Evolutionary conservation across 2,888 invertebrate species (phyloP).

Genomic region (Ptychoptera contaminata): DNA sequence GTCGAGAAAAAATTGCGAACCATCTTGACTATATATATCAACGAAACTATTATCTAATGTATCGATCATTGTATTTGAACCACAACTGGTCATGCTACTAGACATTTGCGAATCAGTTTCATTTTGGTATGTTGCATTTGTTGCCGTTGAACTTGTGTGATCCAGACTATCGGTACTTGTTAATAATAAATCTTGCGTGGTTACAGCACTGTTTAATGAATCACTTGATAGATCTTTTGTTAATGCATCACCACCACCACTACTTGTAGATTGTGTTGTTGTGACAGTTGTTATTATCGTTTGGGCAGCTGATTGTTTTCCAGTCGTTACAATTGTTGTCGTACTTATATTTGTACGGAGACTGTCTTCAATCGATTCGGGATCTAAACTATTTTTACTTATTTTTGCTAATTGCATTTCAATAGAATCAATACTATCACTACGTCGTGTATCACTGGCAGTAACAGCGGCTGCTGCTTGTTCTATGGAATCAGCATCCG

Average conservation of each 20-base stretch:
- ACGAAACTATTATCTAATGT: conserved; percentile 36
- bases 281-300: conserved; percentile 8
- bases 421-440: conserved; percentile 27
- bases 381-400: conserved; percentile 11
- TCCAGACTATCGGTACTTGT: conserved; percentile 60
- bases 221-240: conserved; percentile 27
- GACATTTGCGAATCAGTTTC: conserved; percentile 77
- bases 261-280: conserved; percentile 5
- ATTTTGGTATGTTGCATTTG: conserved; percentile 68
- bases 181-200: conserved; percentile 38
- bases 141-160: conserved; percentile 63
- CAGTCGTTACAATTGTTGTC: conserved; percentile 12
- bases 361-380: conserved; percentile 14
- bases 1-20: background rate
- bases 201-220: conserved; percentile 17
- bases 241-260: conserved; percentile 11
- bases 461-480: conserved; percentile 10
- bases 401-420: conserved; percentile 18
- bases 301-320: conserved; percentile 8
- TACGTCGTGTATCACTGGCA: conserved; percentile 14
- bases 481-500: conserved; percentile 27
- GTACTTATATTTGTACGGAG: conserved; percentile 17
- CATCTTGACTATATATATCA: conserved; percentile 8
- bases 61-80: conserved; percentile 73
- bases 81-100: conserved; percentile 67